Percentiles rank a stretch among this genome's conserved stretches.
Evolutionary conservation across 2,797 vertebrate species (phyloP).

Genomic region (Enteromius afrohamiltoni): DNA sequence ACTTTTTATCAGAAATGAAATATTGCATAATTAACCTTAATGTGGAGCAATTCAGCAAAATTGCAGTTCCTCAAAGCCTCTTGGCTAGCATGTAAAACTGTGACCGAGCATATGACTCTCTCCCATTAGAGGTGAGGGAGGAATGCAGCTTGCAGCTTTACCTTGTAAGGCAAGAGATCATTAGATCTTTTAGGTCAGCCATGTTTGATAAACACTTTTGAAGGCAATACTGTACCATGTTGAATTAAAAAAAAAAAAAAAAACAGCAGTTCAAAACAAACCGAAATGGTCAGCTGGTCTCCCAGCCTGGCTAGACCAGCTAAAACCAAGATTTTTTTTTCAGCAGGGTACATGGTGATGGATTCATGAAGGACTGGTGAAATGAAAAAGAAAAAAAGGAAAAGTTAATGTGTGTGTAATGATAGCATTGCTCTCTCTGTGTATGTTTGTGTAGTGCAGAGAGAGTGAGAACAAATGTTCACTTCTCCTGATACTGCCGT

Average conservation of each 20-base stretch:
- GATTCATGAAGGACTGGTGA: background rate
- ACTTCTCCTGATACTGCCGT: conserved; percentile 9
- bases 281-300: background rate
- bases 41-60: conserved; percentile 65
- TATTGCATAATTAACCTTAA: conserved; percentile 73
- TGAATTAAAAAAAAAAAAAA: background rate
- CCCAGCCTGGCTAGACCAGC: background rate
- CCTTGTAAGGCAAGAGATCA: conserved; percentile 52
- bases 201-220: conserved; percentile 46
- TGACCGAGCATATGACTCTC: conserved; percentile 43
- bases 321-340: background rate
- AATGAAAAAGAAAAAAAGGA: conserved; percentile 1
- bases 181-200: conserved; percentile 16
- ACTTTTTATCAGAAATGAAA: conserved; percentile 70
- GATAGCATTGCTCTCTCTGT: background rate
- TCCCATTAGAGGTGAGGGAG: conserved; percentile 35
- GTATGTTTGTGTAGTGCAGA: conserved; percentile 33
- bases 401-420: background rate
- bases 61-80: conserved; percentile 60
- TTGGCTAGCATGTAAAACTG: conserved; percentile 53
- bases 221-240: conserved; percentile 5
- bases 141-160: conserved; percentile 41
- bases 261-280: background rate
- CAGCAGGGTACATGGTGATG: background rate
- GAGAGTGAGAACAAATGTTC: conserved; percentile 42